Evolutionary conservation across 2,888 invertebrate species (phyloP), one percentile per base, ranked within the genome.

Genomic region (Dolomedes plantarius): DNA sequence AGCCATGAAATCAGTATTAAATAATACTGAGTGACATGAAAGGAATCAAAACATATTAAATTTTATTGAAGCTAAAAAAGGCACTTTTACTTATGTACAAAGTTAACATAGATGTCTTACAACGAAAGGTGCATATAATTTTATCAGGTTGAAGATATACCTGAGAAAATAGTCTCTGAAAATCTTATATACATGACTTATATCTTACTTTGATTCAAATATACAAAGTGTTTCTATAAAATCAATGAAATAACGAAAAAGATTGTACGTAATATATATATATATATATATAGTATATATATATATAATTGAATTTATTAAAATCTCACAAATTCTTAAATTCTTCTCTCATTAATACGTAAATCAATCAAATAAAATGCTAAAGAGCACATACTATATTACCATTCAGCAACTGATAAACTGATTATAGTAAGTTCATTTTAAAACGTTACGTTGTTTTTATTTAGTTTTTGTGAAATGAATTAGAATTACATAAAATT

Each of bases 11-110:
- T n/a, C n/a, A n/a, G n/a, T n/a, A n/a, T n/a, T n/a, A n/a, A n/a
- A n/a, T n/a, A n/a, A 36, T 7, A 36, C 9, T 7, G 36, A 36
- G 36, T 9, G 36, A 36, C 5, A 36, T 36, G 50, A 39, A 31
- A 32, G 7, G n/a, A 68, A 62, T 71, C 56, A 73, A 81, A 81
- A 81, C 56, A 75, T 81, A 75, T 68, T 80, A 81, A 74, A 81
- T 29, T 83, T 85, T 85, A 85, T 85, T 85, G 50, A 67, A 73
- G 65, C 73, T 67, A 68, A 76, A 67, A 76, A 78, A 85, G 83
- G 83, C 83, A 85, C 83, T 85, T 83, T 71, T 56, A 71, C 65
- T 76, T 85, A 85, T 85, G 11, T 77, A 85, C 83, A 85, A n/a
- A 41, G 50, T 50, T 32, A 76, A 46, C 50, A 36, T 82, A 76